These are phyloP conservation scores for Sebastes hopkinsi DNA, from an alignment of 2,797 vertebrate genomes.

Conservation along the genomic window DNA sequence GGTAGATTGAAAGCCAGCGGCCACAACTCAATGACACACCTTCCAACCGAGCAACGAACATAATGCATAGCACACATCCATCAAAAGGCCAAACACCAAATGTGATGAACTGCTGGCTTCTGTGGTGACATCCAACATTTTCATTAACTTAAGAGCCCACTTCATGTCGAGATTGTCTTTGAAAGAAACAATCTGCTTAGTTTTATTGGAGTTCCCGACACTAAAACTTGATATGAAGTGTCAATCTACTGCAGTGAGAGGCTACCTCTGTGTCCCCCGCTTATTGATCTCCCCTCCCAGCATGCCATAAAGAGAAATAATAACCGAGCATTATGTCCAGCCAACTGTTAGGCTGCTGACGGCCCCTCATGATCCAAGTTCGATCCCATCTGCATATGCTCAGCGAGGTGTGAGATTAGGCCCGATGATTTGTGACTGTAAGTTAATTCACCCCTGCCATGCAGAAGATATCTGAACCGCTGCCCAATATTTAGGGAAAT, in stretches of 20 bases:
- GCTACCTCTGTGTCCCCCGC: background rate
- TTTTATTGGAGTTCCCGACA: constrained; percentile 20
- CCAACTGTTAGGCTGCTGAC: constrained; percentile 29
- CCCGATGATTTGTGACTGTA: constrained; percentile 38
- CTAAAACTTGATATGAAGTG: constrained; percentile 31
- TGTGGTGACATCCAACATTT: constrained; percentile 8
- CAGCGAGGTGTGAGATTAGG: constrained; percentile 58
- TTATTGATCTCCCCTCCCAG: constrained; percentile 37
- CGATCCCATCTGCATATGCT: constrained; percentile 44
- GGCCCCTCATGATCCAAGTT: background rate
- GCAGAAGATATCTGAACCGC: constrained; percentile 9
- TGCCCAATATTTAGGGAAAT: constrained; percentile 17
- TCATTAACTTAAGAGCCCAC: constrained; percentile 41
- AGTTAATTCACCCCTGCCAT: constrained; percentile 11
- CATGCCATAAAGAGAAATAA: constrained; percentile 45
- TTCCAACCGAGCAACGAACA: background rate
- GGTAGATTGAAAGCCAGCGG: background rate
- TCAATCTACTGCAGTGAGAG: background rate
- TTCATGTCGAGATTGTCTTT: background rate
- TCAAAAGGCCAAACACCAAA: constrained; percentile 1
- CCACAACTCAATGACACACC: constrained; percentile 4
- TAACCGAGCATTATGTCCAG: constrained; percentile 45
- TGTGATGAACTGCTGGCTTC: constrained; percentile 16
- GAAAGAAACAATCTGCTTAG: background rate
- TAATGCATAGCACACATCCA: constrained; percentile 6